A percentile compares a stretch with the other conserved stretches of the same genome.
These are phyloP conservation scores for Theretra japonica DNA, from an alignment of 2,888 invertebrate genomes.

Conservation along the genomic window DNA sequence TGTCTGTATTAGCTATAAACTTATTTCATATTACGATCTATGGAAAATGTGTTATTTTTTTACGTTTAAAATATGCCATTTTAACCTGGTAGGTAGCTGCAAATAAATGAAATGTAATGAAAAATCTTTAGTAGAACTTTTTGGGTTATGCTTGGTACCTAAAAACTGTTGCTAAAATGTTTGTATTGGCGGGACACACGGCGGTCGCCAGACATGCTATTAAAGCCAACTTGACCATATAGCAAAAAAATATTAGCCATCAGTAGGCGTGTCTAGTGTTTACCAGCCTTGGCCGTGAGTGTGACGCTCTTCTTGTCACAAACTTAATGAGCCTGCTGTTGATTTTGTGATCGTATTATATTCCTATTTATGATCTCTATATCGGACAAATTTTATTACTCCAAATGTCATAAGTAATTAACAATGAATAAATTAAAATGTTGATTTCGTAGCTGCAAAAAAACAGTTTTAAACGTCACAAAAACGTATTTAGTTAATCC, in stretches of 20 bases:
- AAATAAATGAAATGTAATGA: no score
- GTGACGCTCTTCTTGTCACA: neutral
- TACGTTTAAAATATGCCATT: neutral
- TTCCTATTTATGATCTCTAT: neutral
- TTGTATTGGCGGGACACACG: neutral
- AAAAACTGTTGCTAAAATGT: slow-evolving; percentile 5
- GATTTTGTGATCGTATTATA: neutral
- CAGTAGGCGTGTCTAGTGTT: slow-evolving; percentile 25
- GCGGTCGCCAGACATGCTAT: slow-evolving; percentile 5
- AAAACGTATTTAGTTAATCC: neutral
- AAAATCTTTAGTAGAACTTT: no score
- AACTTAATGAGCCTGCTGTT: neutral
- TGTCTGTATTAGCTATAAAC: neutral
- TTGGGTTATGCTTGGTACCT: neutral
- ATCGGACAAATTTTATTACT: no score
- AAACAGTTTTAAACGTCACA: no score
- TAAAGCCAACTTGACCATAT: slow-evolving; percentile 14
- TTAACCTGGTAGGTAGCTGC: no score
- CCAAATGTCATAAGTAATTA: no score
- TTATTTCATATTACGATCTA: neutral
- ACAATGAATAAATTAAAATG: no score
- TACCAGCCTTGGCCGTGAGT: slow-evolving; percentile 27
- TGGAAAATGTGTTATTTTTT: neutral
- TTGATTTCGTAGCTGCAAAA: no score
- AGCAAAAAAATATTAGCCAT: slow-evolving; percentile 28